Percentiles rank a stretch among this genome's conserved stretches.
phyloP scores from a whole-genome alignment of 2,888 invertebrate species.

The Hedychridium roseum region DNA sequence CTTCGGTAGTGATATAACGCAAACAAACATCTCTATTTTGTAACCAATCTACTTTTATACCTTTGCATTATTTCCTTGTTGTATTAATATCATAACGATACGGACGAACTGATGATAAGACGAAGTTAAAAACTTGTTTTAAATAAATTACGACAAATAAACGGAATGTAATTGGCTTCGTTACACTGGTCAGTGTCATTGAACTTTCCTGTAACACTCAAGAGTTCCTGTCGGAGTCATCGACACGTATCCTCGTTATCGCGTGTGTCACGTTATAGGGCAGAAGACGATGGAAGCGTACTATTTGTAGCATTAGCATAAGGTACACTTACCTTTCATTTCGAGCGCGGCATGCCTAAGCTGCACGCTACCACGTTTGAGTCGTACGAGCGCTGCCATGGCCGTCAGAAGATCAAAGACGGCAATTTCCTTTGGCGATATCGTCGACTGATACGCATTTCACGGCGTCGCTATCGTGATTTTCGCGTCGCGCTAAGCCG shows the following conservation, averaged over 20 bases:
- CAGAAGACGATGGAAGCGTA: background rate
- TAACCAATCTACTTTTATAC: background rate
- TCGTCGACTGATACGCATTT: conserved; percentile 33
- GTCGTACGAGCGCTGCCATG: conserved; percentile 60
- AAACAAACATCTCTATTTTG: conserved; percentile 15
- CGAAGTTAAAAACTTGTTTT: too few relatives aligned
- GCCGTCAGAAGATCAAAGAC: conserved; percentile 24
- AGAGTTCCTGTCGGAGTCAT: too few relatives aligned
- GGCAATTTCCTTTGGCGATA: conserved; percentile 18
- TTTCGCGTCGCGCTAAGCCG: conserved; percentile 10
- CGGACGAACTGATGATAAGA: too few relatives aligned
- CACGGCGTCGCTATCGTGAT: conserved; percentile 7
- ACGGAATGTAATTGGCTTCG: too few relatives aligned
- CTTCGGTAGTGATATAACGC: conserved; percentile 27
- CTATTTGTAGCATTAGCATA: background rate
- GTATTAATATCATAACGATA: too few relatives aligned
- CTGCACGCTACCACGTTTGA: conserved; percentile 68
- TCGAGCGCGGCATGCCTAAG: conserved; percentile 68
- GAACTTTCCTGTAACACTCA: too few relatives aligned
- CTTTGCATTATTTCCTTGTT: background rate
- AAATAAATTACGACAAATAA: too few relatives aligned
- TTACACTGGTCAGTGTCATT: too few relatives aligned
- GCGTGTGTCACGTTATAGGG: too few relatives aligned
- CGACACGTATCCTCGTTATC: too few relatives aligned
- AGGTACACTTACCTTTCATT: conserved; percentile 64